Percentiles rank a stretch among this genome's conserved stretches.
These are phyloP conservation scores for Zeugodacus cucurbitae DNA, from an alignment of 1,140 invertebrate genomes.

Conservation along the genomic window DNA sequence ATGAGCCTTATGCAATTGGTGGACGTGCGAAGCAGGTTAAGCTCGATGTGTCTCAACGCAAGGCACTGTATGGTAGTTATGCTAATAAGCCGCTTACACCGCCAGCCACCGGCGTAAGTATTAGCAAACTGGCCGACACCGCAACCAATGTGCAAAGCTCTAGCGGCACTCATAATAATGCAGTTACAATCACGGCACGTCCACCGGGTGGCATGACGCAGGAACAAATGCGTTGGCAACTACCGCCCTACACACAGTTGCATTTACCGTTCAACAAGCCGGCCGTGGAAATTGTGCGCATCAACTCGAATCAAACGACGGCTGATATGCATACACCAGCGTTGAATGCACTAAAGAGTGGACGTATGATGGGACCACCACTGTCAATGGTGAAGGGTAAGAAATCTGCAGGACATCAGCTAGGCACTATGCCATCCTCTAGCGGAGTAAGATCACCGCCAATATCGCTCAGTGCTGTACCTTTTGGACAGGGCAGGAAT, in stretches of 20 bases:
- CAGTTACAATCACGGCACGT: constrained; percentile 51
- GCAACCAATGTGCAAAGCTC: not conserved
- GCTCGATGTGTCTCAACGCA: constrained; percentile 26
- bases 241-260: not conserved
- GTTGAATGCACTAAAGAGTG: not conserved
- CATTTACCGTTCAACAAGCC: constrained; percentile 45
- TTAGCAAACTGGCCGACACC: not conserved
- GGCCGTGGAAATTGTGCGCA: constrained; percentile 56
- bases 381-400: constrained; percentile 48
- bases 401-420: not conserved
- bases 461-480: not conserved
- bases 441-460: constrained; percentile 42
- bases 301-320: constrained; percentile 42
- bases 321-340: not conserved
- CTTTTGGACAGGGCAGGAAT: not conserved
- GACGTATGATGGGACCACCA: constrained; percentile 46
- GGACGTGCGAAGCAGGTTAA: constrained; percentile 43
- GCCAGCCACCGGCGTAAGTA: not conserved
- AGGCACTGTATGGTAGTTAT: constrained; percentile 37
- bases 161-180: not conserved
- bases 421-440: not conserved
- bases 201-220: not conserved
- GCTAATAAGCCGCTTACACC: not conserved
- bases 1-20: constrained; percentile 51
- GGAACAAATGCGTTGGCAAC: not conserved